A percentile compares a stretch with the other conserved stretches of the same genome.
Evolutionary conservation across 2,888 invertebrate genomes (phyloP).

Genomic region (Lutraria lutraria): DNA sequence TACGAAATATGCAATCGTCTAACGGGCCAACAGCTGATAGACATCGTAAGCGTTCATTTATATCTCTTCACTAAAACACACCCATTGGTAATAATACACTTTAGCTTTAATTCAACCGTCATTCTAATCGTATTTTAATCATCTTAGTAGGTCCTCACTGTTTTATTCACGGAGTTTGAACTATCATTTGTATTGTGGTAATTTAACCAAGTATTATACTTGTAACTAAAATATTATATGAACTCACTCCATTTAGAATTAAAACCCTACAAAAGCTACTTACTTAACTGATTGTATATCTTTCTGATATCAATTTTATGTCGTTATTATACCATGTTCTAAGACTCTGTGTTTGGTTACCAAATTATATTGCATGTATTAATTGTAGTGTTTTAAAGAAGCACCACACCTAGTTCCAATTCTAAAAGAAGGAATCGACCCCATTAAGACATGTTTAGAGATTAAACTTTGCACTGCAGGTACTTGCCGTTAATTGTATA

Average conservation of each 20-base stretch:
- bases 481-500: not conserved
- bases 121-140: not conserved
- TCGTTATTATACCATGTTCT: too few relatives aligned
- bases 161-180: too few relatives aligned
- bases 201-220: too few relatives aligned
- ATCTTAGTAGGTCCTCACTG: too few relatives aligned
- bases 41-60: not conserved
- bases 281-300: too few relatives aligned
- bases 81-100: not conserved
- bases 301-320: too few relatives aligned
- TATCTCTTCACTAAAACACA: not conserved
- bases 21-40: slow-evolving; percentile 48
- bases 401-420: slow-evolving; percentile 31
- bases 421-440: slow-evolving; percentile 43
- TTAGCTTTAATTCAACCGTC: not conserved
- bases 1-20: slow-evolving; percentile 63
- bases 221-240: too few relatives aligned
- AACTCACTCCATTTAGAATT: too few relatives aligned
- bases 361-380: too few relatives aligned
- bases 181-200: too few relatives aligned
- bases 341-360: too few relatives aligned
- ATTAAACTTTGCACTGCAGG: slow-evolving; percentile 33
- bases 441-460: slow-evolving; percentile 43
- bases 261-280: too few relatives aligned
- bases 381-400: slow-evolving; percentile 50